Percentiles rank a stretch among this genome's conserved stretches.
phyloP scores from a whole-genome alignment of 2,113 vertebrate genomes.

The Amblyornis subalaris region DNA sequence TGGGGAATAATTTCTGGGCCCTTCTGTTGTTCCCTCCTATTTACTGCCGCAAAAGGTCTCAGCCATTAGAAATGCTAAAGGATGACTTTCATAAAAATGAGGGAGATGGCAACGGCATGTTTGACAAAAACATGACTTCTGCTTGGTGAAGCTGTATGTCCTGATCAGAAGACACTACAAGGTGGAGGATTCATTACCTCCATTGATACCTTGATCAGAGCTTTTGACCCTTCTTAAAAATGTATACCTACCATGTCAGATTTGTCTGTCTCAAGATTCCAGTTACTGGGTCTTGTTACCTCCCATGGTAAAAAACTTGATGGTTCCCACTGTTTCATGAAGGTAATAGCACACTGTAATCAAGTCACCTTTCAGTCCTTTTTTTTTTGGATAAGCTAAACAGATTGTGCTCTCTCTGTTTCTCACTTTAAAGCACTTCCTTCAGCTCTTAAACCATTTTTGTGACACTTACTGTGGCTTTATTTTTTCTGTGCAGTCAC shows the following conservation, averaged over 20 bases:
- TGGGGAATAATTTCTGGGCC: background rate
- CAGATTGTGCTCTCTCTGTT: background rate
- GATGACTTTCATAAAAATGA: background rate
- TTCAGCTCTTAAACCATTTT: background rate
- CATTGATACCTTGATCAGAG: background rate
- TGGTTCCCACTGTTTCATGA: background rate
- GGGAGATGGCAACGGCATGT: background rate
- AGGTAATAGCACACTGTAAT: background rate
- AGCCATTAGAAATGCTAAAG: background rate
- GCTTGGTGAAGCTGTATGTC: background rate
- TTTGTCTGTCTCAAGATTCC: background rate
- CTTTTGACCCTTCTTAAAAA: background rate
- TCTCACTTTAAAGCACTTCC: background rate
- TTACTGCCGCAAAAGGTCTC: background rate
- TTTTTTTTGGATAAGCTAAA: background rate
- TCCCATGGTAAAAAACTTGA: background rate
- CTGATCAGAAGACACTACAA: background rate
- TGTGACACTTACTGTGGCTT: background rate
- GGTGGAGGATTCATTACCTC: background rate
- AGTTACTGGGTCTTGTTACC: background rate
- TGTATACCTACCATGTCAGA: background rate
- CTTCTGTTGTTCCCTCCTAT: background rate
- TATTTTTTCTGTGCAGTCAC: background rate
- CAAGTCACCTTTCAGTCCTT: background rate
- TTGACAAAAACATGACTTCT: background rate